phyloP scores from a whole-genome alignment of 2,797 vertebrate genomes.

The Coccyzus lansbergi region DNA sequence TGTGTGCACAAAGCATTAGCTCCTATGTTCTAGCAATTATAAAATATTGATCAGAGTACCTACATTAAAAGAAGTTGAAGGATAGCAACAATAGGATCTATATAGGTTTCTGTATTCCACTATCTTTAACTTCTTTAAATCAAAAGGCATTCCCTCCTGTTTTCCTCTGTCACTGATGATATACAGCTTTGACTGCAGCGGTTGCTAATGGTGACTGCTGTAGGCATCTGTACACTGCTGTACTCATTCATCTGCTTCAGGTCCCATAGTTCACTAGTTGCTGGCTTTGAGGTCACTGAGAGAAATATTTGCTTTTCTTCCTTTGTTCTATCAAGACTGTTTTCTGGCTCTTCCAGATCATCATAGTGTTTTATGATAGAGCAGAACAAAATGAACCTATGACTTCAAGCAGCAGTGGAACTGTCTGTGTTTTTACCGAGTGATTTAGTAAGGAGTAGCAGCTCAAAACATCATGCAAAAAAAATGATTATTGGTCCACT shows the following conservation, averaged over 20 bases:
- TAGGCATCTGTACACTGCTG: not conserved
- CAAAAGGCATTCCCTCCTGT: not conserved
- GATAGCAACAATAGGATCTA: not conserved
- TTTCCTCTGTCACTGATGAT: not conserved
- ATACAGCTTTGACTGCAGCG: rapidly evolving
- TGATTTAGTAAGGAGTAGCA: not conserved
- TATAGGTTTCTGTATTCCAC: not conserved
- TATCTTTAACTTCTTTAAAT: not conserved
- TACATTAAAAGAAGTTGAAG: not conserved
- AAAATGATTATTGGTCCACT: not conserved
- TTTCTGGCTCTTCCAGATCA: not conserved
- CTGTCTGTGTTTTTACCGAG: not conserved
- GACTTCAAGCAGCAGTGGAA: not conserved
- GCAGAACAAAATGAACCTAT: not conserved
- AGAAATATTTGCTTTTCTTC: not conserved
- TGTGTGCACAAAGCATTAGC: rapidly evolving
- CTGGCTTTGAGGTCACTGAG: not conserved
- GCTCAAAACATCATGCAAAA: not conserved
- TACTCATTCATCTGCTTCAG: not conserved
- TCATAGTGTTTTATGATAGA: not conserved
- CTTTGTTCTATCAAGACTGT: not conserved
- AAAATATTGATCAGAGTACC: not conserved
- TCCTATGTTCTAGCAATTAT: not conserved
- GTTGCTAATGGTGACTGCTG: slow-evolving; percentile 33
- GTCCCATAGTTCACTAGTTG: not conserved